Percentiles rank a stretch among this genome's conserved stretches.
phyloP scores from a whole-genome alignment of 1,140 invertebrate species.

The Cyclina sinensis region DNA sequence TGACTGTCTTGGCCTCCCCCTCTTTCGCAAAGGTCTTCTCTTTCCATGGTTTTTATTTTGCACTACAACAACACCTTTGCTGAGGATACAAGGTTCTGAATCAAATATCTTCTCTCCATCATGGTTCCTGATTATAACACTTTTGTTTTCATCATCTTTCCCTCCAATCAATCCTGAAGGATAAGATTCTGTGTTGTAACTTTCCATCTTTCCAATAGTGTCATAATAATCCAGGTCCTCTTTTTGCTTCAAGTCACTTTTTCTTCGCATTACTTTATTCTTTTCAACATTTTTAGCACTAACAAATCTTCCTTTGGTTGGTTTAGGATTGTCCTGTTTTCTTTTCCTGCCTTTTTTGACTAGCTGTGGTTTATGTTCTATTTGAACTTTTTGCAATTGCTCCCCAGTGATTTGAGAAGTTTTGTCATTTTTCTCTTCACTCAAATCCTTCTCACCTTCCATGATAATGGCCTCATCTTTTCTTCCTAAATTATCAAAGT shows the following conservation, averaged over 20 bases:
- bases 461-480: neutral
- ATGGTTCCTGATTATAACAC: too few species aligned
- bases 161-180: neutral
- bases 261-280: neutral
- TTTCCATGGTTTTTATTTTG: neutral
- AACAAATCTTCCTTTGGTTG: neutral
- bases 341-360: constrained; percentile 1
- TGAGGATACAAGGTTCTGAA: neutral
- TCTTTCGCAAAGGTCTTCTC: constrained; percentile 19
- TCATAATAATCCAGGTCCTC: neutral
- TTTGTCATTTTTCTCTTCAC: neutral
- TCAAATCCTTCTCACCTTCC: neutral
- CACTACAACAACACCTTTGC: neutral
- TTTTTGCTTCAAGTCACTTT: neutral
- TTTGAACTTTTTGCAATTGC: neutral
- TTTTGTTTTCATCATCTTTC: neutral
- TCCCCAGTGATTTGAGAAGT: neutral
- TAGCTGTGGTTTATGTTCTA: neutral
- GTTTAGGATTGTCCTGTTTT: constrained; percentile 49
- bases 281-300: neutral
- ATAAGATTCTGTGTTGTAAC: neutral
- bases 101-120: too few species aligned
- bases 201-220: neutral
- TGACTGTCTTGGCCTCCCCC: constrained; percentile 29
- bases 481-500: neutral